Conservation (phyloP, 2,888 invertebrate genomes). For the Pristionchus maxplancki region DNA sequence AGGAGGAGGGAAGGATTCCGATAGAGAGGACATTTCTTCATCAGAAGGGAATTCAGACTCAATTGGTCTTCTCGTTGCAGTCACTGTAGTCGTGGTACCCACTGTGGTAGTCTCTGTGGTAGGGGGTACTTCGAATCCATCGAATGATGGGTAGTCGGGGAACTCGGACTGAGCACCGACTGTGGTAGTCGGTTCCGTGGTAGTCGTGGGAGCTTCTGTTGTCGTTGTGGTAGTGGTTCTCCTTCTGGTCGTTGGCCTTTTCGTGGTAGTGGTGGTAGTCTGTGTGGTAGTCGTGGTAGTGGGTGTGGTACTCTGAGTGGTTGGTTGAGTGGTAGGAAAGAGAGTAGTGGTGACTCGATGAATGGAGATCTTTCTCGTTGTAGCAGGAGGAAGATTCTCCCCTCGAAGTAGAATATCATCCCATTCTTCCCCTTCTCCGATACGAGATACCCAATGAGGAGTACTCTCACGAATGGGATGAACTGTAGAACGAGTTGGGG, state of each 20-base stretch:
- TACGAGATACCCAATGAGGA: conserved; percentile 26
- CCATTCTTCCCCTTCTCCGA: conserved; percentile 43
- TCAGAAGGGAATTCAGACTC: neutral
- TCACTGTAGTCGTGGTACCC: neutral
- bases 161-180: neutral
- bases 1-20: neutral
- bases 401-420: conserved; percentile 1
- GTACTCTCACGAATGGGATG: neutral
- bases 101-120: neutral
- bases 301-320: neutral
- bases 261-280: neutral
- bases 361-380: conserved; percentile 29
- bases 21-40: neutral
- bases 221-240: neutral
- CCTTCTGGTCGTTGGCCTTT: neutral
- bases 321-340: neutral
- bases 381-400: conserved; percentile 26
- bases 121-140: neutral
- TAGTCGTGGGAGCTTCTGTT: neutral
- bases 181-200: neutral
- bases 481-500: neutral
- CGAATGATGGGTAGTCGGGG: conserved; percentile 15
- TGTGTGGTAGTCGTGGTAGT: neutral
- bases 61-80: neutral
- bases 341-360: neutral